Evolutionary conservation across 2,888 invertebrate species (phyloP).

Genomic region (Nebria salina): DNA sequence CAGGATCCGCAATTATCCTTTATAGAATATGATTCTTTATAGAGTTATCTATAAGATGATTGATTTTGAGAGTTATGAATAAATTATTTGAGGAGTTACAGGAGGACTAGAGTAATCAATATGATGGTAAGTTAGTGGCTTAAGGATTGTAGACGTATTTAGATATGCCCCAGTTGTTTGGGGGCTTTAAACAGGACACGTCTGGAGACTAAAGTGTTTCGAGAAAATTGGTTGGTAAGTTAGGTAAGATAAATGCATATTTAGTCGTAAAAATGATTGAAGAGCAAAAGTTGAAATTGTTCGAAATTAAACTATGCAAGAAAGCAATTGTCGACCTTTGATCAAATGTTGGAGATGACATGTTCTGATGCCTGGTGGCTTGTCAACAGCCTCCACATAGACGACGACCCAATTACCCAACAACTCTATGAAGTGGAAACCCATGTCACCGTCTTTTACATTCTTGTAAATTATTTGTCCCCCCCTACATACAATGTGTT

Average conservation of each 20-base stretch:
- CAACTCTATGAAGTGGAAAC: not conserved
- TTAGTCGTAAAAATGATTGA: not conserved
- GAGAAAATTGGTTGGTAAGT: constrained; percentile 38
- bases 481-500: not conserved
- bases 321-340: too few species aligned
- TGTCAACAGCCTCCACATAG: not conserved
- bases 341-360: too few species aligned
- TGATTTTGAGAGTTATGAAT: not conserved
- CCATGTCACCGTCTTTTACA: not conserved
- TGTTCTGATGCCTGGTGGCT: too few species aligned
- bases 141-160: too few species aligned
- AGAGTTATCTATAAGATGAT: not conserved
- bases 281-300: too few species aligned
- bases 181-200: too few species aligned
- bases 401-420: not conserved
- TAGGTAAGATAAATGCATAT: not conserved
- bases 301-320: too few species aligned
- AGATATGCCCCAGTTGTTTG: too few species aligned
- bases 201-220: too few species aligned
- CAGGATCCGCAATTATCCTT: not conserved
- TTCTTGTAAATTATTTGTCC: not conserved
- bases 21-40: not conserved
- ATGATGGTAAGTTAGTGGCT: too few species aligned
- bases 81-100: not conserved
- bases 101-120: too few species aligned